A percentile compares a stretch with the other conserved stretches of the same genome.
These are phyloP conservation scores for Leptocoma aspasia DNA, from an alignment of 2,113 vertebrate genomes.

Conservation along the genomic window DNA sequence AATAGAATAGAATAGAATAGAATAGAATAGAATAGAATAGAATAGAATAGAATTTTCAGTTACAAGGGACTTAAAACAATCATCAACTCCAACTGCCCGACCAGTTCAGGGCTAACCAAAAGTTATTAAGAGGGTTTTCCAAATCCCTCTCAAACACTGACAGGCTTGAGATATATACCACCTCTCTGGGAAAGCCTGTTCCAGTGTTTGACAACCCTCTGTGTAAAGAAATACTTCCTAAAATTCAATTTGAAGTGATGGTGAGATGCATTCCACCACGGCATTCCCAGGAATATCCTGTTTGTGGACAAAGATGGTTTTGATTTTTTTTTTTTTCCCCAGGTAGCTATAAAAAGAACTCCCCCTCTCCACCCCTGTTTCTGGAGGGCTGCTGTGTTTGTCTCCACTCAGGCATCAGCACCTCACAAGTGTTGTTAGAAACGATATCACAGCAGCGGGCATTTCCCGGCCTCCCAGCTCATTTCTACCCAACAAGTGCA, in stretches of 20 bases:
- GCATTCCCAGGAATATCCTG: neutral
- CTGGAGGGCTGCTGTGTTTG: neutral
- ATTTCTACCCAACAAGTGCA: neutral
- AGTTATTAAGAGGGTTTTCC: neutral
- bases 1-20: neutral
- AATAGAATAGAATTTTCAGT: neutral
- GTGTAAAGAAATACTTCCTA: neutral
- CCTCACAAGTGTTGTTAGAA: neutral
- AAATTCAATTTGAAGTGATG: neutral
- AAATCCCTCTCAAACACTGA: neutral
- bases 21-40: neutral
- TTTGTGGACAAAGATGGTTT: neutral
- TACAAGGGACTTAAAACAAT: neutral
- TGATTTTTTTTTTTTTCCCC: neutral
- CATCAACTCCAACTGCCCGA: neutral
- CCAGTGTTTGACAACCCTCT: neutral
- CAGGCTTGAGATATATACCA: neutral
- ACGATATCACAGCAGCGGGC: accelerated
- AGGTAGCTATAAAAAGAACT: neutral
- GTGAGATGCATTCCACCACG: neutral
- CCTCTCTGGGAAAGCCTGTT: neutral
- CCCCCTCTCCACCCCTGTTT: neutral
- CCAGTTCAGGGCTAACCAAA: neutral
- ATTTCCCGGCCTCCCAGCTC: neutral
- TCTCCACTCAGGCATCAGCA: neutral